Evolutionary conservation across 2,797 vertebrate genomes (phyloP), one percentile per base, ranked within the genome.

Genomic region (Pseudomugil tenellus): DNA sequence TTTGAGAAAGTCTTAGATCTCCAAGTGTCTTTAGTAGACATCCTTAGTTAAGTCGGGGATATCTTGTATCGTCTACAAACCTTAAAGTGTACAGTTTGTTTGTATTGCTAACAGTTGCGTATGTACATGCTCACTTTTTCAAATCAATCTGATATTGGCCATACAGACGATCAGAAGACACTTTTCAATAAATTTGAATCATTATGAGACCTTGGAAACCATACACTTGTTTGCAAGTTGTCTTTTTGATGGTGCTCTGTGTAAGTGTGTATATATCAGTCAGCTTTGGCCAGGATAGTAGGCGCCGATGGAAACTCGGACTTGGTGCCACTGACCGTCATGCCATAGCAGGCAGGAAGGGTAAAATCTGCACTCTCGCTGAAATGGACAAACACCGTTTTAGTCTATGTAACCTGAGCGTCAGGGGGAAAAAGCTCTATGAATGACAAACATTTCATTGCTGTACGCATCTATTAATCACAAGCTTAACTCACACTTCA

Each of bases 201-300:
- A n/a, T n/a, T n/a, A n/a, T n/a, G n/a, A n/a, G n/a, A n/a, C n/a
- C n/a, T n/a, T n/a, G n/a, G n/a, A 39, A 39, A 39, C 3, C 1
- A 3, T 56, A 28, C n/a, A 37, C 39, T 34, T 2, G 19, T 65
- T 56, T 29, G 29, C 25, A 65, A 14, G n/a, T 12, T 26, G 28
- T 41, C 14, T 43, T 43, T 85, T 32, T 4, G 9, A 32, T 81
- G 58, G 81, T 72, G 43, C 68, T 37, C 48, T 74, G 46, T 70
- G 77, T 64, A 35, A 65, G 72, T 43, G 70, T 58, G 70, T 76
- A 57, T 74, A 94, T 95, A 95, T 95, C 94, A 95, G 94, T 83
- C 82, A 80, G 81, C 63, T 63, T 89, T 90, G 89, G 89, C 90
- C 52, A 64, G 71, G 78, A 80, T 58, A 21, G 65, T 78, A 87